A percentile compares a stretch with the other conserved stretches of the same genome.
Evolutionary conservation across 1,140 invertebrate genomes (phyloP).

Genomic region (Orchesella cincta): DNA sequence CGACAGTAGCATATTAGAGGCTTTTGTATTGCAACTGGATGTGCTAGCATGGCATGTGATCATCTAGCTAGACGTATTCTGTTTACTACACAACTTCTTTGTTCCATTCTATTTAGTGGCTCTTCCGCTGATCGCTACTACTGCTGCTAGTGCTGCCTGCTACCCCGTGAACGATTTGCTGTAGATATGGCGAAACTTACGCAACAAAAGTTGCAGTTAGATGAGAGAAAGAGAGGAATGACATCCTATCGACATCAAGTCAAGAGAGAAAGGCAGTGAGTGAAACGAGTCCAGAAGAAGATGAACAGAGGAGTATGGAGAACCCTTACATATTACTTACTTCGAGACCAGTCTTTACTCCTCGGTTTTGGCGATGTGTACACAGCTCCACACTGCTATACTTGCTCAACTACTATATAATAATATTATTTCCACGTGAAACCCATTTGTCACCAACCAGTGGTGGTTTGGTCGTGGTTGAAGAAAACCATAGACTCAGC

Average conservation of each 20-base stretch:
- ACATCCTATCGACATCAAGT: not conserved
- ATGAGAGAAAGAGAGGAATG: not conserved
- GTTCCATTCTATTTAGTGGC: too few species aligned
- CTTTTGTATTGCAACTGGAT: too few species aligned
- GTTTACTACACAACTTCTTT: too few species aligned
- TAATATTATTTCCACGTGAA: conserved; percentile 18
- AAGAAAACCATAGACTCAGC: conserved; percentile 7
- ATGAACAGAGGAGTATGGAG: not conserved
- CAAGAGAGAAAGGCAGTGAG: not conserved
- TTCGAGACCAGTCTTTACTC: not conserved
- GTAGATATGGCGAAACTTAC: too few species aligned
- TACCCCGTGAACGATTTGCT: too few species aligned
- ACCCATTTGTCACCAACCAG: conserved; percentile 21
- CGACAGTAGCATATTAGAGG: not conserved
- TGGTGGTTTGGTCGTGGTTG: not conserved
- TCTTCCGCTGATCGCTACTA: too few species aligned
- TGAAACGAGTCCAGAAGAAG: not conserved
- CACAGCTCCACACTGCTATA: too few species aligned
- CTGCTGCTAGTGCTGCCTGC: too few species aligned
- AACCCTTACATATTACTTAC: not conserved
- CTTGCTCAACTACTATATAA: too few species aligned
- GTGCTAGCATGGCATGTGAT: too few species aligned
- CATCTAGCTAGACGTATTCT: too few species aligned
- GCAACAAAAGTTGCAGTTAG: too few species aligned
- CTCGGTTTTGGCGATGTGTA: not conserved